Conservation (phyloP, 1,140 invertebrate species). For the Heterodera carotae region DNA sequence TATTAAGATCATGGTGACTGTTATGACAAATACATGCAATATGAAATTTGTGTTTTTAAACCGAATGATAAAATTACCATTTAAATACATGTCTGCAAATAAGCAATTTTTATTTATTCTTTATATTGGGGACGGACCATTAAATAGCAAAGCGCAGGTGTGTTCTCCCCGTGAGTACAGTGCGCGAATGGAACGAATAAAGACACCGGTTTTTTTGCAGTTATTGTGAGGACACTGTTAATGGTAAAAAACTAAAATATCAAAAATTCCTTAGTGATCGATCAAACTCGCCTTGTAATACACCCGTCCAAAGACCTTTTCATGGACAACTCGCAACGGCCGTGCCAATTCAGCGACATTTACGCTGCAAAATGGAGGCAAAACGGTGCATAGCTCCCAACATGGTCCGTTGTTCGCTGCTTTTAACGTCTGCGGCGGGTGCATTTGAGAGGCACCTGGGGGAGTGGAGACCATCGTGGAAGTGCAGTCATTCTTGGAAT, state of each 20-base stretch:
- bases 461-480: not conserved
- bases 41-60: no score
- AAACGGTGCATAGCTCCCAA: not conserved
- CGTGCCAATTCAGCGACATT: not conserved
- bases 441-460: not conserved
- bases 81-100: no score
- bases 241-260: not conserved
- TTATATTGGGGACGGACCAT: not conserved
- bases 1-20: no score
- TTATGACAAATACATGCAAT: no score
- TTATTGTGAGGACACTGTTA: not conserved
- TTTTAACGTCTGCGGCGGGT: not conserved
- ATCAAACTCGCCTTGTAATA: not conserved
- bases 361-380: not conserved
- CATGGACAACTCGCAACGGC: not conserved
- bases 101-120: no score
- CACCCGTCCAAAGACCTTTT: not conserved
- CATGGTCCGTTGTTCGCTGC: not conserved
- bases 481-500: not conserved
- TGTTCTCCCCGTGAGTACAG: not conserved
- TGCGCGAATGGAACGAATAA: not conserved
- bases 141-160: not conserved
- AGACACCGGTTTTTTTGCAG: not conserved
- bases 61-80: no score
- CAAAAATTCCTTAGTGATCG: not conserved